Evolutionary conservation across 2,113 vertebrate species (phyloP), one percentile per base, ranked within the genome.

Genomic region (Seriola aureovittata): DNA sequence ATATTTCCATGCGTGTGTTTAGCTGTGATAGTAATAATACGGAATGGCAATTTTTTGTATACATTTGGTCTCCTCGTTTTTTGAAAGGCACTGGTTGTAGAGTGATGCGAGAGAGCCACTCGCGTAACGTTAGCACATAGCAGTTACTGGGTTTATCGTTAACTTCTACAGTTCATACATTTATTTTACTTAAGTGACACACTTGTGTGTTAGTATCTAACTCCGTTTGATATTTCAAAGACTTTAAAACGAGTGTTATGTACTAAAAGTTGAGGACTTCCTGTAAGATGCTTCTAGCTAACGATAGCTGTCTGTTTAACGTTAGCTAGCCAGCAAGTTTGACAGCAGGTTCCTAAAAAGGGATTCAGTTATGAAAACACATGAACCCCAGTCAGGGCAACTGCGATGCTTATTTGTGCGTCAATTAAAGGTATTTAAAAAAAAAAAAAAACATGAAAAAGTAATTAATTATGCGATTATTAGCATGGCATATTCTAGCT

Each of bases 371-470:
- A 23, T n/a, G 52, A 48, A 73, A 69, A 69, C 11, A 8, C 14
- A 11, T n/a, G 19, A 42, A 5, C 0, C 3, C 11, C 40, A 12
- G 2, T n/a, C 1, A 19, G 0, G 1, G 2, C 19, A 34, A 54
- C 50, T 1, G 14, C 1, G 4, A 0, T 16, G n/a, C 19, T 8
- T 4, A 11, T 54, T 66, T 60, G 17, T 32, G 9, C n/a, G 7
- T 16, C 14, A 16, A 5, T 5, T 48, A 48, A 16, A 17, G 16
- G 5, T 17, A 48, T 17, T 17, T 17, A 29, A 29, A 29, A 25
- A 25, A 25, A 25, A 25, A 23, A 1, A 17, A 48, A 17, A 48
- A 5, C 14, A 17, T 6, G 16, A 48, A 48, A 48, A 5, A 4
- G 42, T 44, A 12, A 44, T 44, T 11, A 12, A 44, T 13, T 44